Evolutionary conservation across 2,113 vertebrate genomes (phyloP), one percentile per base, ranked within the genome.

Genomic region (Oncorhynchus masou): DNA sequence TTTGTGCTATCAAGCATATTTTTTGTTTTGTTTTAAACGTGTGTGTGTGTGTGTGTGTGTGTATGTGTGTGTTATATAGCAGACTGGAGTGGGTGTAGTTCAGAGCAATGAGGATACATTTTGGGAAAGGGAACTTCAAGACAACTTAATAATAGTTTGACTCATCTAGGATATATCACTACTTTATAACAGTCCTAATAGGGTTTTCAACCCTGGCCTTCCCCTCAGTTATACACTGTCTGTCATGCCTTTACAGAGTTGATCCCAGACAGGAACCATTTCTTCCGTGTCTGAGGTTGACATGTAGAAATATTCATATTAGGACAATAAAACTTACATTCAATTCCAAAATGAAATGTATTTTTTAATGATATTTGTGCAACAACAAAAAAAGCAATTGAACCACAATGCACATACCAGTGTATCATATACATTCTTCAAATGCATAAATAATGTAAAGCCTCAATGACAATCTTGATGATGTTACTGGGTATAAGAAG

Each of bases 1-100:
- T 62, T 62, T 57, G 15, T 34, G 66, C 29, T 68, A 27, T 66
- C 64, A 66, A 13, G 25, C 64, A 16, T 25, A 4, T 3, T 65
- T 11, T 13, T 48, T 74, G 1, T 34, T 62, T 73, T 62, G 29
- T 75, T 69, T 78, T 74, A 39, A 34, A 45, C 74, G 64, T 68
- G 75, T 49, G 68, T 77, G 60, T 77, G 54, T 64, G 51, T 57
- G n/a, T n/a, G n/a, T n/a, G n/a, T n/a, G n/a, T n/a, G n/a, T n/a
- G n/a, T n/a, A 31, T 39, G 31, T 5, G 66, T 31, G 31, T 68
- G 49, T 6, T 16, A 48, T 11, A 16, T 78, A 27, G 27, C 19
- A 20, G 5, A 68, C 16, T 1, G 0, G n/a, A 15, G 59, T 79
- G 70, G 67, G 68, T 66, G 27, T 24, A 70, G 48, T 31, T 54